Base-by-base conservation (phyloP, 1,140 invertebrate species). In the Coelopa frigida region DNA sequence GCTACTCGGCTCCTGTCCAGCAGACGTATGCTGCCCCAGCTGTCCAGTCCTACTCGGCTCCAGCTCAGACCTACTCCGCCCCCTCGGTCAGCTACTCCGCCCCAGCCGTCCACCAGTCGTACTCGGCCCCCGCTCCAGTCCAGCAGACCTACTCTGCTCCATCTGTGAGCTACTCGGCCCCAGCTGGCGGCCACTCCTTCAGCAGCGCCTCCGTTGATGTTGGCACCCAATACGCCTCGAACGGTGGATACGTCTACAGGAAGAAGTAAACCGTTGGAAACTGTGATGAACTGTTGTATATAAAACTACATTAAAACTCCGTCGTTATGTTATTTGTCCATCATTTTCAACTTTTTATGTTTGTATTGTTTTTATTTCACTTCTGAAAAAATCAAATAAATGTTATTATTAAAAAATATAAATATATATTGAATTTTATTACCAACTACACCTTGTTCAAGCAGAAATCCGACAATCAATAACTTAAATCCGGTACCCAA, bases 171-270 rank as follows among this genome's bases (percentile, higher is more conserved):
- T 44, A 39, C 27, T 44, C 33, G 26, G 42, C 27, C 11, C 47
- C 40, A 36, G 46, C 41, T 20, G 52, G 47, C 29, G 51, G 52
- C 27, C 35, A 26, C 15, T 45, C 44, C 2, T 45, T 14, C 8
- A 10, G 8, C 37, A 49, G 46, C 33, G 35, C 49, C 24, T 31
- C 22, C 14, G 52, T 23, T 32, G 62, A 65, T 58, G 54, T 49
- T 27, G 62, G 59, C 41, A 66, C 62, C 42, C 62, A 66, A 54
- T 66, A 66, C 21, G 62, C 56, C 39, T 54, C 62, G 54, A 66
- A 66, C 43, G 62, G 62, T 23, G 62, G 62, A 48, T 66, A 66
- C 27, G 56, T 66, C 47, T 66, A 66, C 62, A 62, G 44, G 54
- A 65, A 49, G 43, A 50, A 50, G 43, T 50, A 50, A 50, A 36